These are phyloP conservation scores for Sebastes trivittatus DNA, from an alignment of 2,797 vertebrate species.

Conservation along the genomic window DNA sequence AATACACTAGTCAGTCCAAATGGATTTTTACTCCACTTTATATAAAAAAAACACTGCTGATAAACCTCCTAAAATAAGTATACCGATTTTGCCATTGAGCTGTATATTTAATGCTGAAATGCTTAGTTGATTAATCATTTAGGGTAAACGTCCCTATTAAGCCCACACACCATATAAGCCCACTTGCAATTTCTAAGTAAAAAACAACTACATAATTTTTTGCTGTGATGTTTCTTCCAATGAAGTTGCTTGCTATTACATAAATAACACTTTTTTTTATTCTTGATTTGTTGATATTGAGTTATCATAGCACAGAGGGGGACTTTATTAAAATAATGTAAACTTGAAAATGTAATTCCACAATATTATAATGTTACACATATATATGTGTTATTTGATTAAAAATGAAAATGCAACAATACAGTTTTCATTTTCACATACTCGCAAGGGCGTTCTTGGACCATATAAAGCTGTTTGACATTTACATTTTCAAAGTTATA, in stretches of 20 bases:
- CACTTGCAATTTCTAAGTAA: no score
- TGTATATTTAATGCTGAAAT: not conserved
- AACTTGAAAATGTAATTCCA: not conserved
- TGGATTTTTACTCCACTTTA: not conserved
- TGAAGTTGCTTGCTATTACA: not conserved
- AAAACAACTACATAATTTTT: no score
- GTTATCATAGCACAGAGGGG: not conserved
- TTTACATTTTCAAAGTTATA: not conserved
- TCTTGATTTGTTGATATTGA: not conserved
- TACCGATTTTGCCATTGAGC: not conserved
- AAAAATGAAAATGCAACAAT: not conserved
- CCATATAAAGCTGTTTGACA: not conserved
- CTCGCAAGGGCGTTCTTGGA: not conserved
- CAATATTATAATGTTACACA: not conserved
- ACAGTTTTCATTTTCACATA: not conserved
- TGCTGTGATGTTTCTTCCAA: no score
- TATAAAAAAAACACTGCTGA: no score
- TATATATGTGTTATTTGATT: not conserved
- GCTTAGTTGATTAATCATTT: not conserved
- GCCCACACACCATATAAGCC: no score
- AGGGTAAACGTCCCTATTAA: no score
- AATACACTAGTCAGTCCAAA: not conserved
- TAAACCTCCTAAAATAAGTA: not conserved
- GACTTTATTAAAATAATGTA: no score
- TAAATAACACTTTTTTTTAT: not conserved